Evolutionary conservation across 2,113 vertebrate species (phyloP).

Genomic region (Condylura cristata): DNA sequence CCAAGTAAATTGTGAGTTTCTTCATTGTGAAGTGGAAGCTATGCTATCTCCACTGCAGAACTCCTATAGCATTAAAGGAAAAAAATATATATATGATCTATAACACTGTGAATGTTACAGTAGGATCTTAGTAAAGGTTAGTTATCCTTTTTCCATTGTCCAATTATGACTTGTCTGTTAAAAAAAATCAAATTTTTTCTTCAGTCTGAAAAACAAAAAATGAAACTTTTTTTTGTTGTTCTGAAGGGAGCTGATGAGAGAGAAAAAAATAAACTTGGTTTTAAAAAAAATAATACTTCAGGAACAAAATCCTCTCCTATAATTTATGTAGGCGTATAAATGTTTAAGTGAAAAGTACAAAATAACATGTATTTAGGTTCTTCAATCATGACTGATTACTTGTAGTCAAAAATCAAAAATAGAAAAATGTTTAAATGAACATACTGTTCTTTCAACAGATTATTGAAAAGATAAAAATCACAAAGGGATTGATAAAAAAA

Average conservation of each 20-base stretch:
- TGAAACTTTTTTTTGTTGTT: background rate
- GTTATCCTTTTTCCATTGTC: background rate
- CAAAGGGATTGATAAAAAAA: background rate
- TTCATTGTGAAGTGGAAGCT: background rate
- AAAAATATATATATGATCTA: background rate
- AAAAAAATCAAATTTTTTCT: background rate
- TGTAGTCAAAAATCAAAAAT: background rate
- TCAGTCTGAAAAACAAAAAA: background rate
- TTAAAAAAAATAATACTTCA: background rate
- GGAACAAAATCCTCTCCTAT: background rate
- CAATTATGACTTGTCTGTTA: background rate
- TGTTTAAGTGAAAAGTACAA: background rate
- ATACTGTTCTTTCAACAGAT: background rate
- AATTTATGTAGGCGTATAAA: background rate
- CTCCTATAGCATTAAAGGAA: background rate
- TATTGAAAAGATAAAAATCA: constrained; percentile 30
- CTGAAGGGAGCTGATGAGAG: background rate
- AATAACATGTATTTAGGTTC: background rate
- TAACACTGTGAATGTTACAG: background rate
- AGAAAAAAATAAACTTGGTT: background rate
- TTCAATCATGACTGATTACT: background rate
- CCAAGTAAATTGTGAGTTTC: background rate
- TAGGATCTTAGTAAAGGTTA: background rate
- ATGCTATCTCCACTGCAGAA: background rate
- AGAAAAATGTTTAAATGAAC: background rate